Evolutionary conservation across 2,888 invertebrate species (phyloP).

Genomic region (Laothoe populi): DNA sequence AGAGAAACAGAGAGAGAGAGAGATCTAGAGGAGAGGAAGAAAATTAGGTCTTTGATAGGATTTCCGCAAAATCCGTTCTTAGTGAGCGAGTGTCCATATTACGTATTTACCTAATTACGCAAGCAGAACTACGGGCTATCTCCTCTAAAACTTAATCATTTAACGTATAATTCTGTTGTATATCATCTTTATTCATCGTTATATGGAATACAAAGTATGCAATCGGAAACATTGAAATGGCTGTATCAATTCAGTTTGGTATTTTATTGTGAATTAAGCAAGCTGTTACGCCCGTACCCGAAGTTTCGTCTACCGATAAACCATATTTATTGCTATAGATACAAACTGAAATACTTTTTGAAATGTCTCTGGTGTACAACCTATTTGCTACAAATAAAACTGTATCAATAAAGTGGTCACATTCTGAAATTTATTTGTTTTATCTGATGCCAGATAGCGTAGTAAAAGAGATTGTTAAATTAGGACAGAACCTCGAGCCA

Average conservation of each 20-base stretch:
- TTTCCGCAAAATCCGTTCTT: too few species aligned
- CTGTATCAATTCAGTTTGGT: constrained; percentile 1
- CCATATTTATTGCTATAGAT: constrained; percentile 21
- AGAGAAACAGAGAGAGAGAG: too few species aligned
- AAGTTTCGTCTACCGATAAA: constrained; percentile 13
- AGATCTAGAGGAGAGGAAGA: too few species aligned
- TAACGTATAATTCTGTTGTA: too few species aligned
- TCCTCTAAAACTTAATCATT: background rate
- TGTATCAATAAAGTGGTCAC: constrained; percentile 1
- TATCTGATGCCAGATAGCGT: background rate
- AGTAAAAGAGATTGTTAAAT: too few species aligned
- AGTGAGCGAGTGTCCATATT: too few species aligned
- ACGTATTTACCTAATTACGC: too few species aligned
- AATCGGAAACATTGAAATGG: constrained; percentile 10
- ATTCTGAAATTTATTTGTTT: constrained; percentile 4
- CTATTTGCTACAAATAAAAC: constrained; percentile 1
- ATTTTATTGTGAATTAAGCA: constrained; percentile 20
- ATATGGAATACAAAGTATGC: background rate
- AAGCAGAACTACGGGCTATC: too few species aligned
- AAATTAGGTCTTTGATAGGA: too few species aligned
- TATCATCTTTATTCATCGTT: background rate
- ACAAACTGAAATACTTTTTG: constrained; percentile 12
- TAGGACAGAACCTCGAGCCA: too few species aligned
- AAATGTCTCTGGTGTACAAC: constrained; percentile 9
- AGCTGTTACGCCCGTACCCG: constrained; percentile 10